Evolutionary conservation across 2,113 vertebrate species (phyloP).

Genomic region (Theropithecus gelada): DNA sequence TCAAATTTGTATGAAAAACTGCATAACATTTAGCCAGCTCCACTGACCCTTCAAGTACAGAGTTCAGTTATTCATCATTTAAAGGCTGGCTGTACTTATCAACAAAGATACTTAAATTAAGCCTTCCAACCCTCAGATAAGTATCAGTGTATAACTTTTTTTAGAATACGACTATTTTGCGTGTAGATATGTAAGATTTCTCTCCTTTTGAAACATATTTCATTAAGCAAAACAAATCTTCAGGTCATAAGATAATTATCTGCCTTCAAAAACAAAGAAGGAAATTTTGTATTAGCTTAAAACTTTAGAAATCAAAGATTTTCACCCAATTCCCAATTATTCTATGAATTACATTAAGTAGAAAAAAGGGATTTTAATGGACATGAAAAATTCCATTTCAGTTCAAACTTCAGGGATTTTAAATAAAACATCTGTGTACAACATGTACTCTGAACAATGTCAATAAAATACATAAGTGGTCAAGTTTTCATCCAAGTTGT

Average conservation of each 20-base stretch:
- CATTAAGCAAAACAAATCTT: neutral
- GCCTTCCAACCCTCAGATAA: neutral
- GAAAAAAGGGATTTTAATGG: neutral
- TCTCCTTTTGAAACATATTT: neutral
- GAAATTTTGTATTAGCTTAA: conserved; percentile 12
- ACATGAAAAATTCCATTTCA: neutral
- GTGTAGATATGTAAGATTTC: neutral
- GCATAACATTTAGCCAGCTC: neutral
- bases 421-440: conserved; percentile 12
- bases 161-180: neutral
- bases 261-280: conserved; percentile 26
- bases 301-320: neutral
- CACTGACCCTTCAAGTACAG: conserved; percentile 13
- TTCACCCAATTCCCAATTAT: neutral
- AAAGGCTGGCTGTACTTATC: neutral
- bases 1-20: neutral
- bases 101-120: conserved; percentile 20
- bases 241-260: neutral
- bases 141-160: neutral
- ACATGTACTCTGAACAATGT: neutral
- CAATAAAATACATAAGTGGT: neutral
- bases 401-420: neutral
- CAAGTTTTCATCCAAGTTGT: neutral
- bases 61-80: neutral
- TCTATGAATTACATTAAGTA: neutral